Base-by-base conservation (phyloP, 2,113 vertebrate genomes). In the Cheilinus undulatus region DNA sequence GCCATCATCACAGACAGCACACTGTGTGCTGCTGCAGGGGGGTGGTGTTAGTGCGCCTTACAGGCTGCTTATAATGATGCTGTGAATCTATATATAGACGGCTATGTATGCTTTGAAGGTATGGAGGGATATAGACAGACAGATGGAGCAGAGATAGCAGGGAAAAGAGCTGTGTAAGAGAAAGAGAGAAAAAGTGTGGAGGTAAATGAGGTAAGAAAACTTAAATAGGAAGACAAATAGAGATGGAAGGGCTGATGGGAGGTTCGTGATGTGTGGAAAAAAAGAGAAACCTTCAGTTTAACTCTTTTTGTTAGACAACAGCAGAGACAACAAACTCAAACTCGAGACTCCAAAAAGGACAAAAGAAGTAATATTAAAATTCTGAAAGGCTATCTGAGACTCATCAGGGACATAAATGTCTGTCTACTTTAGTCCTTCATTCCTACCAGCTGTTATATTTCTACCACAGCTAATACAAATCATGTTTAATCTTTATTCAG, bases 31-130 rank as follows among this genome's bases (percentile, higher is more conserved):
- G 12, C 65, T 10, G 24, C 14, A 32, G n/a, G 57, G n/a, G 12
- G 2, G 58, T 32, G 63, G 23, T 13, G 63, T 40, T 50, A 24
- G 58, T 3, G 63, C 59, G 54, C 23, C 14, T 64, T 53, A 54
- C 68, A 27, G 23, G 58, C 42, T 45, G 19, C 27, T 52, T 61
- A 34, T 78, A 32, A 63, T 78, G 76, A 80, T 82, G 77, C 68
- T 27, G 56, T 19, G 14, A 43, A 46, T 62, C 72, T 70, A 79
- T 64, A 69, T 61, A 86, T 61, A 66, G 60, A 19, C 42, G 30
- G n/a, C 11, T 30, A 42, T 59, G 66, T 22, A 7, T 54, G 57
- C 57, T 76, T 53, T 73, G 64, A 64, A 81, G 60, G 22, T 57
- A 3, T 49, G 34, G 50, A 61, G 38, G 24, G 13, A 17, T 46